Base-by-base conservation (phyloP, 1,140 invertebrate genomes). In the Leptonema lineaticorne region DNA sequence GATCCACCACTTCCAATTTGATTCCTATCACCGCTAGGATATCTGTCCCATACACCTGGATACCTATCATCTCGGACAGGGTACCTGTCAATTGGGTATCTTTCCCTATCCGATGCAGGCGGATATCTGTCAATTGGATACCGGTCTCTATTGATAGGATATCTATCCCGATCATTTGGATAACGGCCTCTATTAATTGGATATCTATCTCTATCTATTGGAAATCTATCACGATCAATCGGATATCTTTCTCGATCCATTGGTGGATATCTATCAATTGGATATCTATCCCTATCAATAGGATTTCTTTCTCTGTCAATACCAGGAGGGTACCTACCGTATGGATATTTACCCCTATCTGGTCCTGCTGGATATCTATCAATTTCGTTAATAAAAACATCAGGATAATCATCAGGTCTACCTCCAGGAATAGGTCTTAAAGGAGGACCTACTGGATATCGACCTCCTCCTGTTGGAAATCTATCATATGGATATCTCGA, bases 11-110 rank as follows among this genome's bases (percentile, higher is more conserved):
- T 71, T 37, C 69, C 71, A 27, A 73, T 59, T 53, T 73, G 73
- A 69, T 76, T 78, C 33, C 78, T 74, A 70, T 75, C 77, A 2
- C 78, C 77, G 60, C 69, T 69, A 11, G 82, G 82, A 78, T 83
- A 83, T 77, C 80, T 81, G 72, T 81, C 78, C 75, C 80, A 82
- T 63, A 78, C 63, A 68, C 79, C 76, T 29, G 81, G 82, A 69
- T 79, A 80, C 16, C 83, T 78, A 65, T 79, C 78, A 29, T 83
- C 78, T 24, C 79, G 69, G 24, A 74, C 76, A 0, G 77, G 74
- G 48, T 76, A 78, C 69, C 76, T 73, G 46, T 81, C 81, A 30
- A 79, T 67, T 16, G 81, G 80, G 65, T 75, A 75, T 64, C 80
- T 81, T 59, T 82, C 82, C 70, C 81, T 74, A 70, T 81, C 80